Conservation (phyloP, 2,113 vertebrate genomes). For the Pseudorasbora parva region DNA sequence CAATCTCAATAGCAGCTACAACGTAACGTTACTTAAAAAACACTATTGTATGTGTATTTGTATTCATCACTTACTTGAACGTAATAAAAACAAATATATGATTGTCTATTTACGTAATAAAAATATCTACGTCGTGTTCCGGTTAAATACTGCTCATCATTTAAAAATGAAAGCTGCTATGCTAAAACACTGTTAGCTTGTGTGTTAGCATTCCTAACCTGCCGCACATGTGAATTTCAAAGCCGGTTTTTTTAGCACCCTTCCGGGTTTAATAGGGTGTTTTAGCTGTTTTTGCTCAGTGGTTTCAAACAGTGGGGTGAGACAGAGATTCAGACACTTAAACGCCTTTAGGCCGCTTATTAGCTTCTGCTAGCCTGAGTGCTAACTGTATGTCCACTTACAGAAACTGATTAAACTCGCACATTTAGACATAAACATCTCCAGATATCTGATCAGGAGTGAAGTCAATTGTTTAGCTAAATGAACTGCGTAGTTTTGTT, state of each 20-base stretch:
- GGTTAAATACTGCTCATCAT: background rate
- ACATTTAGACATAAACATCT: background rate
- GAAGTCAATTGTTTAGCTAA: background rate
- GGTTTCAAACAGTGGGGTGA: background rate
- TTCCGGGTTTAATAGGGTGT: background rate
- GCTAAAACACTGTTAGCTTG: conserved; percentile 33
- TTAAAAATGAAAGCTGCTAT: background rate
- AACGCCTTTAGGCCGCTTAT: background rate
- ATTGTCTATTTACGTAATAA: background rate
- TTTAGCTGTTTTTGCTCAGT: background rate
- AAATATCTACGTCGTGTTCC: background rate
- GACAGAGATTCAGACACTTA: background rate
- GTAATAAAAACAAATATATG: background rate
- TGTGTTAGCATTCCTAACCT: conserved; percentile 7
- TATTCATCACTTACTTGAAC: background rate
- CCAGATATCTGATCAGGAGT: background rate
- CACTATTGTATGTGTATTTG: background rate
- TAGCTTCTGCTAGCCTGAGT: background rate
- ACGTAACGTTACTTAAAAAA: background rate
- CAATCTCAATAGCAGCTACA: too few relatives aligned
- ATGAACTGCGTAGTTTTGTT: too few relatives aligned
- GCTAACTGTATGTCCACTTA: conserved; percentile 8
- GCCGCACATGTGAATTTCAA: conserved; percentile 10
- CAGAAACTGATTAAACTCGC: background rate
- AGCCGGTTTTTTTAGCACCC: conserved; percentile 11